Base-by-base conservation (phyloP, 2,888 invertebrate genomes). In the Agrotis ipsilon region DNA sequence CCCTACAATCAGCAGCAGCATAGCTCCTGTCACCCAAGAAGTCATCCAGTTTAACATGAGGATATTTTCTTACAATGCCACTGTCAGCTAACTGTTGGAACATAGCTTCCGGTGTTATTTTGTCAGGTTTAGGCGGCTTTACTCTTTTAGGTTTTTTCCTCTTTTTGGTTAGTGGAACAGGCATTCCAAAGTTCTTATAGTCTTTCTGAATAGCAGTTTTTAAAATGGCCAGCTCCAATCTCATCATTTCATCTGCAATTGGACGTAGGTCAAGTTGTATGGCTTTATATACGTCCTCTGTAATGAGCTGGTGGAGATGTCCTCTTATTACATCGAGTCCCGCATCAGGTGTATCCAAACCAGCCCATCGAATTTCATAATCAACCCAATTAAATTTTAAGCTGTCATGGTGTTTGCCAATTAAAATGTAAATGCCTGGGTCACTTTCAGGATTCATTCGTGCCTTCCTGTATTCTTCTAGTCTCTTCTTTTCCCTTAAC, bases 1-100 rank as follows among this genome's bases (percentile, higher is more conserved):
- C 92, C 76, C 96, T 92, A 68, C 93, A 90, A 68, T 97, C 97
- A 68, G 96, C 96, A 73, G 97, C 97, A 57, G 96, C 96, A 87
- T 97, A 97, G 73, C 97, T 97, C 72, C 96, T 96, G 86, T 98
- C 98, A 0, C 98, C 98, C 88, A 97, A 96, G 88, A 97, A 98
- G 63, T 98, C 97, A 16, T 96, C 95, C 61, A 98, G 90, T 0
- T 92, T 93, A 0, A 94, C 92, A 64, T 90, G 93, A 0, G 97
- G 97, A 89, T 97, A 97, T 64, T 97, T 96, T 81, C 92, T 96
- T 62, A 98, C 97, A 71, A 98, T 97, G 9, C 97, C 97, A 83
- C 97, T 96, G 85, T 97, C 96, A 6, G 97, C 97, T 70, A 98
- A 94, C 87, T 97, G 97, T 90, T 98, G 97, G 86, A 98, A 98